These are phyloP conservation scores for Aix galericulata DNA, from an alignment of 2,113 vertebrate genomes.

Conservation along the genomic window DNA sequence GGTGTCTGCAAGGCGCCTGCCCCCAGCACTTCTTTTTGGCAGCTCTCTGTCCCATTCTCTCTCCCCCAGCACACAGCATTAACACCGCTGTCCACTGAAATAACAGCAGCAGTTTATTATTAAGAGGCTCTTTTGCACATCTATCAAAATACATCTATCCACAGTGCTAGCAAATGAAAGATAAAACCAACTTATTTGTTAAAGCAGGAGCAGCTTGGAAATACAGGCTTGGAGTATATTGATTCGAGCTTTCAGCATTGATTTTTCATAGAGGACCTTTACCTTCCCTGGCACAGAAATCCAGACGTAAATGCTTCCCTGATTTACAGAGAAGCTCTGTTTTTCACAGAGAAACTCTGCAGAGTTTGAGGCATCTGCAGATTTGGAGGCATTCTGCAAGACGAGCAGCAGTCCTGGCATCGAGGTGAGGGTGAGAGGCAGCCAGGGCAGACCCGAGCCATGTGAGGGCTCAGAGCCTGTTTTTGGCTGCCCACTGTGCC, in stretches of 20 bases:
- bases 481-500: background rate
- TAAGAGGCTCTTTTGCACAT: no score
- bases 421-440: background rate
- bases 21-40: background rate
- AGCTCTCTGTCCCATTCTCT: background rate
- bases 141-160: background rate
- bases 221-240: background rate
- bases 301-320: background rate
- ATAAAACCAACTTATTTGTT: background rate
- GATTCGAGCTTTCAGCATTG: background rate
- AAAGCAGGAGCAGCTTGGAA: background rate
- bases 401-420: background rate
- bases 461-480: no score
- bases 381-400: background rate
- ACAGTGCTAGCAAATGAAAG: background rate
- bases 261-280: background rate
- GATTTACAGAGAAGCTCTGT: background rate
- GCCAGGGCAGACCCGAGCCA: no score
- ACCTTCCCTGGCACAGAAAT: background rate
- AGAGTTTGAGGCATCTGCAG: background rate
- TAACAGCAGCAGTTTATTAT: fast-evolving
- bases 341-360: no score
- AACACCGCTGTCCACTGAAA: background rate
- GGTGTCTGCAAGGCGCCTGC: fast-evolving
- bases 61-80: no score